Percentiles rank a stretch among this genome's conserved stretches.
These are phyloP conservation scores for Xestia rhomboidea DNA, from an alignment of 2,888 invertebrate species.

Conservation along the genomic window DNA sequence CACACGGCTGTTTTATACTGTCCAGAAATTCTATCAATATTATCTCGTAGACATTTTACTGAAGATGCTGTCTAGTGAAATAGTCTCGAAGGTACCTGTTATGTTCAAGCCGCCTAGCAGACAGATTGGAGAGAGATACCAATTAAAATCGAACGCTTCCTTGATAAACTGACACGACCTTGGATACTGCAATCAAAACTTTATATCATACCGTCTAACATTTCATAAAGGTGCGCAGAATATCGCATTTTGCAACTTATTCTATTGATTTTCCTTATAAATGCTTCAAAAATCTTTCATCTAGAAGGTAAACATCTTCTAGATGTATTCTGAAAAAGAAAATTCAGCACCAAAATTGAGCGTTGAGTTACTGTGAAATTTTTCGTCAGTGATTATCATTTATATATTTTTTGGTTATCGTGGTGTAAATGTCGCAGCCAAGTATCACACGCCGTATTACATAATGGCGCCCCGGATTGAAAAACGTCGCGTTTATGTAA, in stretches of 20 bases:
- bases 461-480: too few relatives aligned
- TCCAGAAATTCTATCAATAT: background rate
- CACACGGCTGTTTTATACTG: too few relatives aligned
- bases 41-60: background rate
- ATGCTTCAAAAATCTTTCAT: background rate
- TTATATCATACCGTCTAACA: background rate
- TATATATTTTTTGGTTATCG: background rate
- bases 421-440: too few relatives aligned
- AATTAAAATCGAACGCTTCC: conserved; percentile 41
- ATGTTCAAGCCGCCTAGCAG: conserved; percentile 2
- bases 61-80: conserved; percentile 9
- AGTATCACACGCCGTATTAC: too few relatives aligned
- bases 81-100: background rate
- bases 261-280: background rate
- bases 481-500: too few relatives aligned
- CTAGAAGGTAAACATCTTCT: background rate
- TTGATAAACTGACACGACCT: conserved; percentile 20
- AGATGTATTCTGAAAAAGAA: background rate
- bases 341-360: background rate
- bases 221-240: background rate
- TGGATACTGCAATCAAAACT: conserved; percentile 21
- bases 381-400: background rate
- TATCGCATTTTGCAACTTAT: background rate
- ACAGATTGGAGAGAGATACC: conserved; percentile 6
- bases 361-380: background rate